Evolutionary conservation across 2,888 invertebrate genomes (phyloP).

Genomic region (Stenotaenia linearis): DNA sequence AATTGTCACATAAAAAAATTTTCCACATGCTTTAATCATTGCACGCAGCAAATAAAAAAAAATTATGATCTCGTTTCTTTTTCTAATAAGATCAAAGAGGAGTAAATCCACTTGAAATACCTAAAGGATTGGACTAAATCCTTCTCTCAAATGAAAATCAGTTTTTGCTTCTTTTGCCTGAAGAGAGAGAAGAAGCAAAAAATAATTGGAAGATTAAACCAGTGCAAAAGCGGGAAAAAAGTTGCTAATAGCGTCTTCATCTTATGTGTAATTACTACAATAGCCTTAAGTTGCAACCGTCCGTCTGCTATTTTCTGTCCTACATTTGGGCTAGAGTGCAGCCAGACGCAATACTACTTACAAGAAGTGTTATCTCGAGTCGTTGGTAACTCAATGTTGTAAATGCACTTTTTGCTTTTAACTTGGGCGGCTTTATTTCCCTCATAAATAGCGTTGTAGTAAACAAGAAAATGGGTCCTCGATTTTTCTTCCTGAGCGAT

Average conservation of each 20-base stretch:
- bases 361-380: conserved; percentile 19
- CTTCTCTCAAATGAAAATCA: background rate
- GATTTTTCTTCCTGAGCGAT: background rate
- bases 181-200: background rate
- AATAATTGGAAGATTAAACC: conserved; percentile 17
- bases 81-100: conserved; percentile 8
- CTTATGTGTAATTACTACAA: conserved; percentile 4
- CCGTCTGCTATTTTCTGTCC: background rate
- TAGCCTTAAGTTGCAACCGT: background rate
- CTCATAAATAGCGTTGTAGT: background rate
- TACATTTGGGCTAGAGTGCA: background rate
- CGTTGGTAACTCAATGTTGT: background rate
- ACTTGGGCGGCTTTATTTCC: background rate
- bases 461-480: background rate
- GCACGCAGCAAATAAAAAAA: background rate
- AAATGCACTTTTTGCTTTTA: background rate
- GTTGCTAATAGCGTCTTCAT: background rate
- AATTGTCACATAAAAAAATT: background rate
- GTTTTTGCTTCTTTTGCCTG: background rate
- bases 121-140: background rate
- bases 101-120: conserved; percentile 8
- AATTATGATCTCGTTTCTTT: background rate
- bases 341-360: background rate
- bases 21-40: background rate
- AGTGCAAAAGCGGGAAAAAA: background rate